Base-by-base conservation (phyloP, 2,888 invertebrate species). In the Galerucella pusilla region DNA sequence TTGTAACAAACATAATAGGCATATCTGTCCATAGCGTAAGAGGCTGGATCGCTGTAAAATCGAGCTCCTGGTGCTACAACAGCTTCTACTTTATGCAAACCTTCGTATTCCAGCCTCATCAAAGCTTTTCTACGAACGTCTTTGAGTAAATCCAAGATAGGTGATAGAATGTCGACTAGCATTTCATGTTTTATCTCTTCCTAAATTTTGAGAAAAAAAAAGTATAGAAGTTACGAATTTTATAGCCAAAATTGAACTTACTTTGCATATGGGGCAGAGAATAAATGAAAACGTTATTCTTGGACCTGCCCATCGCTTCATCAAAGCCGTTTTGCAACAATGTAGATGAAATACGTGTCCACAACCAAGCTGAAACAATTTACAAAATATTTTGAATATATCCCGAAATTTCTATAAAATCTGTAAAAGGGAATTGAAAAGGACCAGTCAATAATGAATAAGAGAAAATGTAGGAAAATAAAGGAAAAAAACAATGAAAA, bases 1-100 rank as follows among this genome's bases (percentile, higher is more conserved):
- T 98, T 98, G 86, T 93, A 97, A 88, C 99, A 99, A 45, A 98
- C 97, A 85, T 99, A 99, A 87, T 99, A 99, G 0, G 99, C 98
- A 86, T 99, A 99, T 83, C 97, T 91, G 84, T 98, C 98, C 97
- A 99, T 97, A 3, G 99, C 98, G 87, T 95, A 96, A 0, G 92
- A 90, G 1, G 94, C 94, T 0, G 97, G 93, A 86, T 98, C 96
- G 73, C 94, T 92, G 82, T 92, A 92, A 84, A 92, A 94, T 74
- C 93, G 89, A 20, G 92, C 91, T 11, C 94, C 92, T 7, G 91
- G 89, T 14, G 91, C 90, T 42, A 90, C 89, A 66, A 92, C 91
- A 0, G 91, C 92, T 78, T 94, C 93, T 0, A 93, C 91, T 81
- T 93, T 92, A 77, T 94, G 93, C 63, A 97, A 88, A 0, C 98